A percentile compares a stretch with the other conserved stretches of the same genome.
Evolutionary conservation across 2,113 vertebrate species (phyloP).

Genomic region (Melanerpes formicivorus): DNA sequence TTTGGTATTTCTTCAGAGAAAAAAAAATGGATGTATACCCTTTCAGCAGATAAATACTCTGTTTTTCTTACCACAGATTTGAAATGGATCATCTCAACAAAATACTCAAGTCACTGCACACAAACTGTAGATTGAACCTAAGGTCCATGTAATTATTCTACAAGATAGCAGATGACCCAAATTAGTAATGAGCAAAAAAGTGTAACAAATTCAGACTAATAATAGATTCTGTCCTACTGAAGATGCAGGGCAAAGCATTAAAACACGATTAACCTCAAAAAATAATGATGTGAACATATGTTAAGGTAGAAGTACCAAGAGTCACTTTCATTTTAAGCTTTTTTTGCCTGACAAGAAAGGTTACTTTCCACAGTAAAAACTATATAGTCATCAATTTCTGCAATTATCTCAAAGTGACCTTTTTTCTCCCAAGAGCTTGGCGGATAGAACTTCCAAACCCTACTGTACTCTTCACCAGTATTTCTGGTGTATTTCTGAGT

Average conservation of each 20-base stretch:
- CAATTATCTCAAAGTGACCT: background rate
- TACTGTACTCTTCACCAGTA: conserved; percentile 49
- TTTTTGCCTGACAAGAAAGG: background rate
- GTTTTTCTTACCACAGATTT: background rate
- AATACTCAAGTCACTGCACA: background rate
- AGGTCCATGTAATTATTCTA: background rate
- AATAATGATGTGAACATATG: background rate
- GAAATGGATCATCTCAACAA: background rate
- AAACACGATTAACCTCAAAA: background rate
- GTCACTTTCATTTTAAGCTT: background rate
- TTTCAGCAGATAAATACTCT: background rate
- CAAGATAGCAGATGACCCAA: background rate
- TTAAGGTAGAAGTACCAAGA: background rate
- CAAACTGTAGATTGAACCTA: background rate
- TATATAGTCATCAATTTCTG: background rate
- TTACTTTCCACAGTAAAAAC: conserved; percentile 6
- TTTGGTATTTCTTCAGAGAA: background rate
- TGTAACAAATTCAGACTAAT: background rate
- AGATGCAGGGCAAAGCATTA: background rate
- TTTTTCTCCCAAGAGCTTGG: conserved; percentile 7
- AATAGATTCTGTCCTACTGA: background rate
- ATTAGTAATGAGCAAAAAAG: background rate
- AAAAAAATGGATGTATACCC: background rate
- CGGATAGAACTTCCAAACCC: conserved; percentile 18
- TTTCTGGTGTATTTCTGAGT: conserved; percentile 66